phyloP scores from a whole-genome alignment of 2,888 invertebrate genomes.

The Agriopis marginaria region DNA sequence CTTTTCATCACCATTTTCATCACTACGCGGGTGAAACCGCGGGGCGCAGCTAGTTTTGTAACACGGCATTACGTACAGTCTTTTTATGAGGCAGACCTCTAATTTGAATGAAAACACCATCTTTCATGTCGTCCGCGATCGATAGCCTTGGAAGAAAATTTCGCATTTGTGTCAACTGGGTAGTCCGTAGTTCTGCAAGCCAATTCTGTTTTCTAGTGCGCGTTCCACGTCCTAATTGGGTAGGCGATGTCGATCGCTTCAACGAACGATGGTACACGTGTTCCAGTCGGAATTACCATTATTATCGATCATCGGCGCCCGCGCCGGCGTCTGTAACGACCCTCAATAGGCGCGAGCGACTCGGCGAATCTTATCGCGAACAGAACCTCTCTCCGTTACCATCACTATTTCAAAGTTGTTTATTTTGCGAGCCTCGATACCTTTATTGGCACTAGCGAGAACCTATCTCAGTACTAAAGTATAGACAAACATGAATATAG shows the following conservation, averaged over 20 bases:
- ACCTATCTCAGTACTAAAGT: constrained; percentile 50
- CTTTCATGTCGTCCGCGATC: constrained; percentile 39
- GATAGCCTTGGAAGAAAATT: constrained; percentile 38
- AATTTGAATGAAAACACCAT: constrained; percentile 46
- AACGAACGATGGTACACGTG: constrained; percentile 80
- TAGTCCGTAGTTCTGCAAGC: constrained; percentile 46
- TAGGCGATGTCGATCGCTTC: constrained; percentile 74
- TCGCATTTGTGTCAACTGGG: constrained; percentile 45
- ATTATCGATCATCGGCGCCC: constrained; percentile 85
- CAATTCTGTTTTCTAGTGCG: constrained; percentile 72
- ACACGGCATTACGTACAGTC: background rate
- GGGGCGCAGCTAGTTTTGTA: no score
- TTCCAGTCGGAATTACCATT: constrained; percentile 83
- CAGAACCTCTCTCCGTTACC: constrained; percentile 65
- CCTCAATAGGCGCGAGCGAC: constrained; percentile 74
- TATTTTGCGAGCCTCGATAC: constrained; percentile 59
- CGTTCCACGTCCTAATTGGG: constrained; percentile 80
- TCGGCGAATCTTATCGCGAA: constrained; percentile 71
- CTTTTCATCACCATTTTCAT: no score
- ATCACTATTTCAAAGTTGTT: constrained; percentile 67
- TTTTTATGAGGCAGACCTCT: constrained; percentile 1
- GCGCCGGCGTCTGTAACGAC: constrained; percentile 80
- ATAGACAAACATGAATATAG: no score
- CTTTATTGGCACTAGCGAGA: constrained; percentile 33
- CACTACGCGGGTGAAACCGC: no score